These are phyloP conservation scores for Platerodrilus igneus DNA, from an alignment of 2,888 invertebrate genomes.

Conservation along the genomic window DNA sequence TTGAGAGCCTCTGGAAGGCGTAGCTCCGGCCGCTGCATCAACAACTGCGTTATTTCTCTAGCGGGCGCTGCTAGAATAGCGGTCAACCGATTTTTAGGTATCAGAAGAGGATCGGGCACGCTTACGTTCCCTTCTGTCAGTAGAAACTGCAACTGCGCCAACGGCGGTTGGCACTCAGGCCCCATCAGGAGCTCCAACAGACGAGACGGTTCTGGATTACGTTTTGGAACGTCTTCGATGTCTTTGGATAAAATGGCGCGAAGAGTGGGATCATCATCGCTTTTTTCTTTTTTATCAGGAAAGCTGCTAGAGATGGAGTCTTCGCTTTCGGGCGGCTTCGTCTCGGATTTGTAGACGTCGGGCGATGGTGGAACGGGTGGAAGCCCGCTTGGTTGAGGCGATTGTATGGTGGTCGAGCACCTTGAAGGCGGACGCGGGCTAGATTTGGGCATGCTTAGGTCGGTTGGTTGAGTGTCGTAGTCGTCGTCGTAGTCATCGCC, in stretches of 20 bases:
- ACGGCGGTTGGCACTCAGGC: slow-evolving; percentile 54
- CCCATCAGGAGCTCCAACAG: slow-evolving; percentile 48
- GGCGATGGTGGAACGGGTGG: slow-evolving; percentile 67
- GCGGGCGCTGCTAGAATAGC: slow-evolving; percentile 68
- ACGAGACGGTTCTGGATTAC: slow-evolving; percentile 43
- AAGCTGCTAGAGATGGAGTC: no score
- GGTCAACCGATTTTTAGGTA: slow-evolving; percentile 71
- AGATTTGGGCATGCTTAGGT: slow-evolving; percentile 56
- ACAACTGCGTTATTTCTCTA: slow-evolving; percentile 69
- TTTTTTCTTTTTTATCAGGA: no score
- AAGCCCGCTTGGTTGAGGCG: slow-evolving; percentile 68
- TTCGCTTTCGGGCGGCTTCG: slow-evolving; percentile 55
- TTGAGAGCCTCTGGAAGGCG: slow-evolving; percentile 69
- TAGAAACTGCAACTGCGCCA: slow-evolving; percentile 67
- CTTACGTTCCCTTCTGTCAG: slow-evolving; percentile 62
- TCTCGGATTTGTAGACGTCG: slow-evolving; percentile 50
- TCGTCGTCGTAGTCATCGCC: slow-evolving; percentile 9
- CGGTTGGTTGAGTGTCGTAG: slow-evolving; percentile 54
- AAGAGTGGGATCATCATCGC: no score
- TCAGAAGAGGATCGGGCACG: slow-evolving; percentile 76
- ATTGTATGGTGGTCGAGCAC: slow-evolving; percentile 68
- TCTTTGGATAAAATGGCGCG: no score
- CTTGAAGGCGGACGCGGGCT: slow-evolving; percentile 60
- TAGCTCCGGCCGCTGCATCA: slow-evolving; percentile 67
- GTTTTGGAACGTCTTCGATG: no score